These are phyloP conservation scores for Clarias batrachus DNA, from an alignment of 2,113 vertebrate genomes.

Conservation along the genomic window DNA sequence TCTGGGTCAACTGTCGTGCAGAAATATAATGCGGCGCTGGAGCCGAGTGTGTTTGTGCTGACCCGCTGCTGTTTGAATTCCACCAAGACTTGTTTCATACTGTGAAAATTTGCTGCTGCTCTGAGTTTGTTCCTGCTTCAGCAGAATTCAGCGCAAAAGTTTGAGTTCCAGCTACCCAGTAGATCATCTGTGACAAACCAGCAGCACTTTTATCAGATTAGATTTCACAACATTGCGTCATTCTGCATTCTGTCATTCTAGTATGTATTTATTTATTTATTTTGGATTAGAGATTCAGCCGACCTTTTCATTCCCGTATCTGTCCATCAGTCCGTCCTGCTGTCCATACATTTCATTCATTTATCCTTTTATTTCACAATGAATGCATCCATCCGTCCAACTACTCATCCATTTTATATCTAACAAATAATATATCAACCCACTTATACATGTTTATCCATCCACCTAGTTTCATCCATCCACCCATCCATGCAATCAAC, in stretches of 20 bases:
- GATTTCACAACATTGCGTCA: slow-evolving; percentile 10
- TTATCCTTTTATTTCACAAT: background rate
- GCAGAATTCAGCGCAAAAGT: background rate
- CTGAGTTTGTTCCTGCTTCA: slow-evolving; percentile 26
- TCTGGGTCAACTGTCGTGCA: slow-evolving; percentile 2
- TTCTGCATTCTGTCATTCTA: background rate
- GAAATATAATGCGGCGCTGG: background rate
- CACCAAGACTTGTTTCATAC: slow-evolving; percentile 2
- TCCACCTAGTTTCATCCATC: background rate
- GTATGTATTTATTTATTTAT: too few relatives aligned
- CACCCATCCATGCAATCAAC: background rate
- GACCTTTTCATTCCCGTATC: background rate
- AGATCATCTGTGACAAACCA: slow-evolving; percentile 1
- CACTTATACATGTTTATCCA: background rate
- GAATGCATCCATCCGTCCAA: background rate
- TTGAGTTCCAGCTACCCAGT: background rate
- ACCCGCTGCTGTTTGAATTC: slow-evolving; percentile 20
- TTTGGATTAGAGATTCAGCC: background rate
- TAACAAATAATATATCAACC: background rate
- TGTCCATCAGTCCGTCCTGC: background rate
- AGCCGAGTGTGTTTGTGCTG: slow-evolving; percentile 11
- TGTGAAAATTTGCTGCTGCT: slow-evolving; percentile 12
- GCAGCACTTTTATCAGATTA: background rate
- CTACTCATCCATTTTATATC: background rate
- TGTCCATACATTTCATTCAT: background rate